Conservation (phyloP, 2,113 vertebrate species). For the Callocephalon fimbriatum region DNA sequence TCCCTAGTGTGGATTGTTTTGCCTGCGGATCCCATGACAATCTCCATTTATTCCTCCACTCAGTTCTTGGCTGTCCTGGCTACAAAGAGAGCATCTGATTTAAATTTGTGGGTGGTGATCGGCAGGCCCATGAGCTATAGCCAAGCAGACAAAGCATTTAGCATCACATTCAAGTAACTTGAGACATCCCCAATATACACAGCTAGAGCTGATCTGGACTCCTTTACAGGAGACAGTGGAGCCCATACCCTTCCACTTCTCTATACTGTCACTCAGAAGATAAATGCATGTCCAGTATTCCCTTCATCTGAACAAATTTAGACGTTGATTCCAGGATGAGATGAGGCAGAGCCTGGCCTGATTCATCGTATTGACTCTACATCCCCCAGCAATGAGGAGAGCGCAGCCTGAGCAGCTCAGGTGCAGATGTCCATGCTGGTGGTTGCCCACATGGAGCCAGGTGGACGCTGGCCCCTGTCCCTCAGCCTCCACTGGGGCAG, state of each 20-base stretch:
- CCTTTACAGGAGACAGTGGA: background rate
- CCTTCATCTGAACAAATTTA: background rate
- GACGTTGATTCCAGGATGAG: background rate
- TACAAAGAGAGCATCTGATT: background rate
- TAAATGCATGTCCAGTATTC: background rate
- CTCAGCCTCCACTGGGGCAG: background rate
- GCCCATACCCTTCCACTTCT: background rate
- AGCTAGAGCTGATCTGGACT: background rate
- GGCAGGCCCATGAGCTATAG: background rate
- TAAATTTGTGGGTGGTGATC: background rate
- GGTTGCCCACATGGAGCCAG: rapidly evolving
- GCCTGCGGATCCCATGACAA: background rate
- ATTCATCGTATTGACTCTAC: background rate
- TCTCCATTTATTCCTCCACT: background rate
- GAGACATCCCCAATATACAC: background rate
- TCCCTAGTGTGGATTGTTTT: background rate
- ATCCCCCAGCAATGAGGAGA: background rate
- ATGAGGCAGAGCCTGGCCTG: background rate
- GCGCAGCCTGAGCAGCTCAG: background rate
- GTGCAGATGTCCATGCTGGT: rapidly evolving
- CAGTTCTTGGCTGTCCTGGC: background rate
- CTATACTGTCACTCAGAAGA: background rate
- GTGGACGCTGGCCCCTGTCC: background rate
- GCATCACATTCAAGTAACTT: background rate
- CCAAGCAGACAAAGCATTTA: background rate